Evolutionary conservation across 2,888 invertebrate genomes (phyloP).

Genomic region (Cerastis leucographa): DNA sequence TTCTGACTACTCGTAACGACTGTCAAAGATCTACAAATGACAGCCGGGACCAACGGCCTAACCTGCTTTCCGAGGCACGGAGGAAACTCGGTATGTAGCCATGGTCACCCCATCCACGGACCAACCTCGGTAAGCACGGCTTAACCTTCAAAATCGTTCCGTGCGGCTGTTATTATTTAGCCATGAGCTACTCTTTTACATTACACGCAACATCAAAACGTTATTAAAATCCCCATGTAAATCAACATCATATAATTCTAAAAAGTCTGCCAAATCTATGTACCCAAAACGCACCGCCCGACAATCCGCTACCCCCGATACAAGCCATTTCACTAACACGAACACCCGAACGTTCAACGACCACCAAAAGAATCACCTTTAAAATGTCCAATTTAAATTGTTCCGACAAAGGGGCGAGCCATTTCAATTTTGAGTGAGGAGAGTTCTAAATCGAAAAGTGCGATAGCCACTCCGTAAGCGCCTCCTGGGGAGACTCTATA

Average conservation of each 20-base stretch:
- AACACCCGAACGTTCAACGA: conserved; percentile 63
- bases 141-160: too few relatives aligned
- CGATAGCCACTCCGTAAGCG: conserved; percentile 86
- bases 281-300: conserved; percentile 44
- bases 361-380: conserved; percentile 79
- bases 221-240: conserved; percentile 21
- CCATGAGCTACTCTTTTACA: too few relatives aligned
- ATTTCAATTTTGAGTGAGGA: conserved; percentile 88
- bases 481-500: conserved; percentile 87
- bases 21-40: too few relatives aligned
- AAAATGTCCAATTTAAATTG: conserved; percentile 87
- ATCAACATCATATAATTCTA: conserved; percentile 34
- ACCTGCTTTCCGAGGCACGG: too few relatives aligned
- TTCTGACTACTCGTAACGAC: too few relatives aligned
- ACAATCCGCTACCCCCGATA: conserved; percentile 35
- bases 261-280: conserved; percentile 39
- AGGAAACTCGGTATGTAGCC: too few relatives aligned
- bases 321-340: conserved; percentile 58
- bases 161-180: too few relatives aligned
- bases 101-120: too few relatives aligned
- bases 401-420: conserved; percentile 83
- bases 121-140: too few relatives aligned
- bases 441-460: conserved; percentile 84
- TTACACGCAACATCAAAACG: not conserved
- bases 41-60: too few relatives aligned